Base-by-base conservation (phyloP, 2,113 vertebrate genomes). In the Pomatostomus ruficeps region DNA sequence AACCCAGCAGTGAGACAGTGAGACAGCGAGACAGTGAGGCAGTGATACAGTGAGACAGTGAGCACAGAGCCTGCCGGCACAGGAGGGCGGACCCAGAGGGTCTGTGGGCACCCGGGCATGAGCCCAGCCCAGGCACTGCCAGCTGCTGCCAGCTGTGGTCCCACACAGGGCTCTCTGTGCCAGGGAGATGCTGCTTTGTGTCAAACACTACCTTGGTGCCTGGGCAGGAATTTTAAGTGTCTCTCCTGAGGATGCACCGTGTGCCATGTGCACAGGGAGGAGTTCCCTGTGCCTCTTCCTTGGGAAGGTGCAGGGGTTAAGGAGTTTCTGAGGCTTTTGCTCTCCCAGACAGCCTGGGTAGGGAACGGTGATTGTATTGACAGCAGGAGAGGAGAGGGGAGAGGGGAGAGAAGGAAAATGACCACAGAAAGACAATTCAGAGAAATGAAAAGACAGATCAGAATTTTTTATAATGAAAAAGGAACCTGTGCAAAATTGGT, bases 1-100 rank as follows among this genome's bases (percentile, higher is more conserved):
- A 42, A 17, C 6, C 15, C 24, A 2, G 35, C 48, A 1, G 12
- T 2, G 66, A 61, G 57, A n/a, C n/a, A n/a, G n/a, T n/a, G n/a
- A n/a, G n/a, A n/a, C n/a, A n/a, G n/a, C n/a, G n/a, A n/a, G n/a
- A n/a, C n/a, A n/a, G n/a, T n/a, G n/a, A n/a, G n/a, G n/a, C n/a
- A n/a, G n/a, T n/a, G n/a, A n/a, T 0, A 0, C 31, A 1, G 10
- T 1, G 46, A 20, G 11, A 10, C 14, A 6, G 42, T 2, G 14
- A 71, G 51, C 55, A 38, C 61, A 1, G 61, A 43, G 29, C 25
- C 25, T 19, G 42, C n/a, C 10, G 80, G 28, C 15, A 9, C 9
- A 1, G 63, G 22, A 24, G 52, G 31, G 14, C 24, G 25, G 33
- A 23, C 9, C 0, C 9, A 45, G 4, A 35, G 36, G 36, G 7